Evolutionary conservation across 2,888 invertebrate genomes (phyloP).

Genomic region (Cheilosia urbana): DNA sequence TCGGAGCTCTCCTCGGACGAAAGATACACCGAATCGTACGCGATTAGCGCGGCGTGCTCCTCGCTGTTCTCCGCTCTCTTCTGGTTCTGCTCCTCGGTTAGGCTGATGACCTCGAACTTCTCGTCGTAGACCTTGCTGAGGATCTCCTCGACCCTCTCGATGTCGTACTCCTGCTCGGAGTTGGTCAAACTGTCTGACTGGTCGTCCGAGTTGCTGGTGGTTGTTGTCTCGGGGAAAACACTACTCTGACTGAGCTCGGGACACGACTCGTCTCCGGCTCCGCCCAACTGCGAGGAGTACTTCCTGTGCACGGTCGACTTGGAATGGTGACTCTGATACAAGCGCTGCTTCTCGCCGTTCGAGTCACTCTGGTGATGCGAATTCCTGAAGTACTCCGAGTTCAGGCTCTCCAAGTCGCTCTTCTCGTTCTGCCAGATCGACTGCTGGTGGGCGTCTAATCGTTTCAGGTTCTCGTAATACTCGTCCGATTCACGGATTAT

Average conservation of each 20-base stretch:
- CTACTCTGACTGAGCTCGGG: slow-evolving; percentile 83
- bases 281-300: slow-evolving; percentile 57
- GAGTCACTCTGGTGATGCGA: slow-evolving; percentile 82
- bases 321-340: slow-evolving; percentile 78
- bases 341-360: slow-evolving; percentile 79
- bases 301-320: slow-evolving; percentile 74
- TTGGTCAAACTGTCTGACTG: slow-evolving; percentile 82
- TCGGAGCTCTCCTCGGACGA: slow-evolving; percentile 83
- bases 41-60: slow-evolving; percentile 78
- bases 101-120: slow-evolving; percentile 81
- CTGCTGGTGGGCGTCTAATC: slow-evolving; percentile 81
- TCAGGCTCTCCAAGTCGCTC: slow-evolving; percentile 84
- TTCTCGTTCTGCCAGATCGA: slow-evolving; percentile 83
- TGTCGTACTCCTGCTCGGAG: slow-evolving; percentile 82
- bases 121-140: slow-evolving; percentile 77
- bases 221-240: slow-evolving; percentile 81
- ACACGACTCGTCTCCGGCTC: slow-evolving; percentile 79
- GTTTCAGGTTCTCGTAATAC: slow-evolving; percentile 83
- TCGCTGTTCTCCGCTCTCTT: slow-evolving; percentile 50
- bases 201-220: slow-evolving; percentile 82
- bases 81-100: slow-evolving; percentile 79
- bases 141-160: slow-evolving; percentile 81
- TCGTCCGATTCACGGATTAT: slow-evolving; percentile 81
- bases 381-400: slow-evolving; percentile 84
- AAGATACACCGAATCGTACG: slow-evolving; percentile 83